phyloP scores from a whole-genome alignment of 2,797 vertebrate genomes.

The Champsocephalus esox region DNA sequence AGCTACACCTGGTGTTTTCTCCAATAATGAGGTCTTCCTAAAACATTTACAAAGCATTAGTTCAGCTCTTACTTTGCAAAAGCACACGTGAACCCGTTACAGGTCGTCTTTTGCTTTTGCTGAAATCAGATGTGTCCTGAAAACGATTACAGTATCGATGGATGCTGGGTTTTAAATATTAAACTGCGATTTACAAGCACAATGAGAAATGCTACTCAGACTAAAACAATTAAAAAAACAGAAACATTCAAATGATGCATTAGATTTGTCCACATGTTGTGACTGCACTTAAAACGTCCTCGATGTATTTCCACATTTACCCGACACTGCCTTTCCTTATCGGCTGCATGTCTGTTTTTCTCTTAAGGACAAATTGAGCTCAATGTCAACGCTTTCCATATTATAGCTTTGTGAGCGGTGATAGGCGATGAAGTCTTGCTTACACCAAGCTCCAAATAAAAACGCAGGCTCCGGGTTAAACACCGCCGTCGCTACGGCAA shows the following conservation, averaged over 20 bases:
- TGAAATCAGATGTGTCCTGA: background rate
- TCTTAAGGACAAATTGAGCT: conserved; percentile 23
- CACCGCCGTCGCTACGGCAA: conserved; percentile 55
- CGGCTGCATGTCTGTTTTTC: conserved; percentile 9
- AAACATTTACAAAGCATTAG: background rate
- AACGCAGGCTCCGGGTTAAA: conserved; percentile 67
- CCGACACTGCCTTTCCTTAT: background rate
- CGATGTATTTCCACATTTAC: fast-evolving
- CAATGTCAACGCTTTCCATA: conserved; percentile 19
- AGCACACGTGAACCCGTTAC: too few relatives aligned
- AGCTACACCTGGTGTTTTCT: conserved; percentile 8
- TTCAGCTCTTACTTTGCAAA: background rate
- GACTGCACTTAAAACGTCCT: background rate
- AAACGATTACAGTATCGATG: background rate
- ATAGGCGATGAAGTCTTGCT: conserved; percentile 27
- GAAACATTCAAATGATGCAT: background rate
- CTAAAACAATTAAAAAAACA: background rate
- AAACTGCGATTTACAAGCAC: background rate
- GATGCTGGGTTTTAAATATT: conserved; percentile 1
- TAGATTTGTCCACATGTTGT: background rate
- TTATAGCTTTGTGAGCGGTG: conserved; percentile 23
- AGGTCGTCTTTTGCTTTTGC: background rate
- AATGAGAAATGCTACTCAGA: background rate
- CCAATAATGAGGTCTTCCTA: background rate
- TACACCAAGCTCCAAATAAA: conserved; percentile 29